Evolutionary conservation across 2,888 invertebrate genomes (phyloP), one percentile per base, ranked within the genome.

Genomic region (Leistus spinibarbis): DNA sequence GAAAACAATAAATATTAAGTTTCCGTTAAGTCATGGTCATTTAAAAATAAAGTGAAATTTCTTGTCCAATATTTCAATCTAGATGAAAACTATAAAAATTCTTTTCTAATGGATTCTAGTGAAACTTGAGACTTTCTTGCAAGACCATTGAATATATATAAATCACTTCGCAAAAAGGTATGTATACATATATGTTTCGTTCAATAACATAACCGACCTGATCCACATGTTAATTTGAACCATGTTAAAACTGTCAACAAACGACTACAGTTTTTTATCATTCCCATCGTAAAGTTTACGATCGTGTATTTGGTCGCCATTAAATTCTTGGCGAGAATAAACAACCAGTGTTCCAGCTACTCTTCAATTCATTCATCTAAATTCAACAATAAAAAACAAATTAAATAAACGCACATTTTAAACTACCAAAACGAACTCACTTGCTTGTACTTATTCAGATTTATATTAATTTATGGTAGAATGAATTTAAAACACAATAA

Each of bases 31-130:
- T 57, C 40, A 40, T 40, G 40, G 40, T 40, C 13, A 10, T 40
- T 40, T 10, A 40, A 40, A 19, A 19, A 56, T 56, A 56, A 56
- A 63, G 64, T 64, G 64, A 64, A 64, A 64, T 23, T 23, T 16
- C 17, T 27, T 17, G 10, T 63, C n/a, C 24, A 63, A 64, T 64
- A 27, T 64, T 27, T 64, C 57, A 22, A 60, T 20, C 60, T 60
- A 60, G 60, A 60, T 60, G 60, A 60, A n/a, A n/a, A n/a, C n/a
- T n/a, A n/a, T 60, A 60, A 17, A 27, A 13, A 64, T 64, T 64
- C 64, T 64, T 64, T 64, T 64, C 23, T 64, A 23, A 23, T 57
- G 10, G 57, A 17, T 57, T n/a, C 19, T 23, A 64, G 64, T 64
- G 64, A 64, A 63, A 63, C 16, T 23, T 16, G 63, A 23, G 23